Evolutionary conservation across 2,113 vertebrate genomes (phyloP).

Genomic region (Pachypanchax playfairii): DNA sequence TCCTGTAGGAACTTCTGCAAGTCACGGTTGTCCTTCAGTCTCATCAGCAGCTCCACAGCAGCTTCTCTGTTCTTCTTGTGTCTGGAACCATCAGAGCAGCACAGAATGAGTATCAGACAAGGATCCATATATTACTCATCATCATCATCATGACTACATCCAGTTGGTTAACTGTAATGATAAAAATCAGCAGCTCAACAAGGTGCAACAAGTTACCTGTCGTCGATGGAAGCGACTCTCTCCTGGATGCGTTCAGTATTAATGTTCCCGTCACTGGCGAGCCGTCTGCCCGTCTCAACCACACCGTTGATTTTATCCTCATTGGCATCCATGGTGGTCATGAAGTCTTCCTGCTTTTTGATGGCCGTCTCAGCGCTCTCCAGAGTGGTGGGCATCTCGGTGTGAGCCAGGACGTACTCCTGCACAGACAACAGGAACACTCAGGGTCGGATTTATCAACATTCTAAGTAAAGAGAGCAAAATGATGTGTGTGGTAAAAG

Average conservation of each 20-base stretch:
- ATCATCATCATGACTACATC: no score
- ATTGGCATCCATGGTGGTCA: conserved; percentile 98
- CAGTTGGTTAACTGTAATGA: no score
- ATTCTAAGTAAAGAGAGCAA: no score
- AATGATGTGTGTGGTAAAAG: no score
- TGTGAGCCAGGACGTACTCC: conserved; percentile 96
- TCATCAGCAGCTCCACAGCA: conserved; percentile 93
- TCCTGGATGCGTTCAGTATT: conserved; percentile 93
- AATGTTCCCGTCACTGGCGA: conserved; percentile 92
- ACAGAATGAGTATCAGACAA: no score
- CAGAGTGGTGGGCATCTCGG: conserved; percentile 93
- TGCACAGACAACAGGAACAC: conserved; percentile 32
- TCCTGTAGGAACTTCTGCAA: conserved; percentile 98
- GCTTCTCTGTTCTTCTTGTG: conserved; percentile 94
- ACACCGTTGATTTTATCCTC: conserved; percentile 96
- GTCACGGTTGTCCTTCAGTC: conserved; percentile 95
- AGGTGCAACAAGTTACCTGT: conserved; percentile 79
- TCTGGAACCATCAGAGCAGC: conserved; percentile 73
- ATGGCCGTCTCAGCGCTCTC: conserved; percentile 94
- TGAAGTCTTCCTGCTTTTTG: conserved; percentile 97
- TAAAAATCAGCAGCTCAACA: not conserved
- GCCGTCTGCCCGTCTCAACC: conserved; percentile 90
- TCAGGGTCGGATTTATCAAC: no score
- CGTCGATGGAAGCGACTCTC: conserved; percentile 90
- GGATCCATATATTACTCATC: no score